Evolutionary conservation across 1,140 invertebrate species (phyloP), one percentile per base, ranked within the genome.

Genomic region (Listronotus oregonensis): DNA sequence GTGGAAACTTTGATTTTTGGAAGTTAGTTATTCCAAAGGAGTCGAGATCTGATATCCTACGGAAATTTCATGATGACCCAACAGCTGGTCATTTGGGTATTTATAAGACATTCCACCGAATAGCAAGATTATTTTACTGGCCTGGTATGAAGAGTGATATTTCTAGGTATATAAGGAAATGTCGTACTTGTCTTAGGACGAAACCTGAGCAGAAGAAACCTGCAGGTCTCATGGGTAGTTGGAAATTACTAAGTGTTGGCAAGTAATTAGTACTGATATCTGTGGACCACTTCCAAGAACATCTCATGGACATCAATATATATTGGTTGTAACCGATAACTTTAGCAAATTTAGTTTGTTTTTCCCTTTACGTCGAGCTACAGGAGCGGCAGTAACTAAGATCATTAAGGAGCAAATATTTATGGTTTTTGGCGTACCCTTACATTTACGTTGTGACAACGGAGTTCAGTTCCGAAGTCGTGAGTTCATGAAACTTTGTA

Each of bases 91-190:
- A 75, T 40, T 18, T 65, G 0, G 73, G 75, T 0, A 65, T 76
- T 2, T 66, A 65, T 18, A 77, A 76, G 64, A 78, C 73, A 1
- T 69, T 64, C 32, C 27, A 21, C 0, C 37, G 73, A 21, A 14
- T 72, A 0, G 15, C 46, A 9, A 6, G 15, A 7, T 6, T n/a
- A 1, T 79, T 71, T 49, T n/a, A n/a, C n/a, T 79, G 75, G 75
- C 72, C 73, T 0, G 56, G 61, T 1, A 74, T 76, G 40, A 42
- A 47, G 18, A 47, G 44, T 14, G 44, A 47, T 47, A 21, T 47
- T 6, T 15, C 44, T 17, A 15, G n/a, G 10, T 47, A 47, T 17
- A 15, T 47, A 3, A 12, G 44, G 11, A 47, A 10, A 47, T 47
- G 44, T 47, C 14, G 12, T 3, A 47, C 2, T 17, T 47, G 44